Conservation (phyloP, 37 sponge, comb jelly and placozoan species). For the Halisarca cf. caerulea region DNA sequence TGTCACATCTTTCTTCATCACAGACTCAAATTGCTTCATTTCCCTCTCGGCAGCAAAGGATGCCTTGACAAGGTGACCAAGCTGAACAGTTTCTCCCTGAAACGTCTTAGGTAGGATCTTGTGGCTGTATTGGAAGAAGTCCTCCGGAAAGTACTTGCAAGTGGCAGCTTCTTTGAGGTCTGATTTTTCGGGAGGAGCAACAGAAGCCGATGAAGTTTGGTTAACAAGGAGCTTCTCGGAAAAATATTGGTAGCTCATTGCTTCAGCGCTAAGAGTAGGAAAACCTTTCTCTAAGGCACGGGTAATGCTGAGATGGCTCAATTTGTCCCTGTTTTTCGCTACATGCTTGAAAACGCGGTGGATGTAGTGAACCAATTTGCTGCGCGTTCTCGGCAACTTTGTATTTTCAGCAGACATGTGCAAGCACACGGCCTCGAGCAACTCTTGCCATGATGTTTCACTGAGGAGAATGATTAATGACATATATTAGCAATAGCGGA, state of each 20-base stretch:
- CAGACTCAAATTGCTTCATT: background rate
- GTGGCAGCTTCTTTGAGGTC: background rate
- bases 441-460: background rate
- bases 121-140: background rate
- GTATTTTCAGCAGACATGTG: background rate
- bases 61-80: background rate
- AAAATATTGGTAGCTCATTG: background rate
- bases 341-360: background rate
- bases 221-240: too few relatives aligned
- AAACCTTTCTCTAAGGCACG: background rate
- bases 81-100: background rate
- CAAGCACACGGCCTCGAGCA: background rate
- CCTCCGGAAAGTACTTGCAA: background rate
- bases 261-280: background rate
- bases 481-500: too few relatives aligned
- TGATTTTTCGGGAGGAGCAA: too few relatives aligned
- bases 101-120: background rate
- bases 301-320: background rate
- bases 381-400: background rate
- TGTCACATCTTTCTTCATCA: background rate
- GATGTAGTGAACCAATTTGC: background rate
- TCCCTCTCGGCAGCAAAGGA: constrained; percentile 14
- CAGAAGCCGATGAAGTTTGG: too few relatives aligned
- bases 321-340: background rate
- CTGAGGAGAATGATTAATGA: too few relatives aligned